Conservation (phyloP, 1,140 invertebrate species). For the Agraylea sexmaculata region DNA sequence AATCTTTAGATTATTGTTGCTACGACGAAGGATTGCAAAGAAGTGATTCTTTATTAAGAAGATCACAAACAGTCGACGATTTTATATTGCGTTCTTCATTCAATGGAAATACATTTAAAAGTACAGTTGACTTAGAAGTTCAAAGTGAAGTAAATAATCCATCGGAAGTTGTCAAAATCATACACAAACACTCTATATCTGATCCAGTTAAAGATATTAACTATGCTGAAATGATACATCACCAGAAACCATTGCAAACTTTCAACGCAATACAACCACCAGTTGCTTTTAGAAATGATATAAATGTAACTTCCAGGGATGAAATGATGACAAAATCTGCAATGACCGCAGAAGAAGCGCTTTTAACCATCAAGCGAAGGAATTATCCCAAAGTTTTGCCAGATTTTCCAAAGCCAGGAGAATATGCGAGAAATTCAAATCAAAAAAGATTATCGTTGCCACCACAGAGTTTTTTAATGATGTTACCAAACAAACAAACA, state of each 20-base stretch:
- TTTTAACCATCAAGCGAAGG: constrained; percentile 57
- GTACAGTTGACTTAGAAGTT: constrained; percentile 34
- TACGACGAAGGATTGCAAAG: constrained; percentile 23
- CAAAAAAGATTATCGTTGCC: constrained; percentile 45
- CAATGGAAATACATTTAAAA: constrained; percentile 33
- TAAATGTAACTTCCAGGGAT: constrained; percentile 60
- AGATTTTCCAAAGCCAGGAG: constrained; percentile 44
- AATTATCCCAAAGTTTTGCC: constrained; percentile 76
- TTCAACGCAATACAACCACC: constrained; percentile 40
- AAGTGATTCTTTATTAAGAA: constrained; percentile 26
- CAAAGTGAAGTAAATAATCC: constrained; percentile 22
- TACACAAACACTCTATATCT: constrained; percentile 61
- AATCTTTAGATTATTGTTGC: constrained; percentile 38
- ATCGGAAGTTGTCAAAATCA: constrained; percentile 37
- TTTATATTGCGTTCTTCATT: constrained; percentile 22
- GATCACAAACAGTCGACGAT: constrained; percentile 35
- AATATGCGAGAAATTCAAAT: constrained; percentile 20
- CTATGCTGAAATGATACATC: constrained; percentile 31
- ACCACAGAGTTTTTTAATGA: constrained; percentile 31
- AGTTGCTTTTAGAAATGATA: constrained; percentile 43
- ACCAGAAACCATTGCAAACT: constrained; percentile 31
- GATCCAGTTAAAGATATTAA: constrained; percentile 50
- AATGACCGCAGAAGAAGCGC: constrained; percentile 53
- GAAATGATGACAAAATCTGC: constrained; percentile 28
- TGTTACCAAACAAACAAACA: constrained; percentile 27